phyloP scores from a whole-genome alignment of 2,888 invertebrate genomes.

The Pelosia muscerda region DNA sequence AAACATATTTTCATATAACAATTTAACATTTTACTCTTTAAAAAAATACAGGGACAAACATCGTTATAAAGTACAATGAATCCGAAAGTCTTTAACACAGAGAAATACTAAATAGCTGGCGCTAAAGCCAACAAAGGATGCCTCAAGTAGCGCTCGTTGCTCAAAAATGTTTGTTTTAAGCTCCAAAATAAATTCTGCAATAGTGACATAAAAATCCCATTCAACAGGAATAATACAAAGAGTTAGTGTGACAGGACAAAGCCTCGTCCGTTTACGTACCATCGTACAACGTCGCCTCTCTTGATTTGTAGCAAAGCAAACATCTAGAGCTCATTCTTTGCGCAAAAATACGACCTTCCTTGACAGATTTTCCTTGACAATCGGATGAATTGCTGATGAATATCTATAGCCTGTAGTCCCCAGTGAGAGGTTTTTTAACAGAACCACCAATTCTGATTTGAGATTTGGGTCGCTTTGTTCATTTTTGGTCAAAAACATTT shows the following conservation, averaged over 20 bases:
- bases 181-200: slow-evolving; percentile 48
- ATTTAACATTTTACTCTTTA: slow-evolving; percentile 22
- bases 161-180: slow-evolving; percentile 52
- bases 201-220: slow-evolving; percentile 58
- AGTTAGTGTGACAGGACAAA: slow-evolving; percentile 70
- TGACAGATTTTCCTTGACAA: slow-evolving; percentile 59
- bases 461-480: slow-evolving; percentile 53
- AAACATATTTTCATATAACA: slow-evolving; percentile 3
- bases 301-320: slow-evolving; percentile 73
- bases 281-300: slow-evolving; percentile 58
- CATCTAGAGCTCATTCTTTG: slow-evolving; percentile 60
- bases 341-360: slow-evolving; percentile 57
- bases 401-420: slow-evolving; percentile 43
- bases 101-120: slow-evolving; percentile 31
- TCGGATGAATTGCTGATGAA: slow-evolving; percentile 51
- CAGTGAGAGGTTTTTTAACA: slow-evolving; percentile 34
- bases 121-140: slow-evolving; percentile 31
- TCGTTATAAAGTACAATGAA: slow-evolving; percentile 30
- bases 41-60: slow-evolving; percentile 21
- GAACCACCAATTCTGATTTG: slow-evolving; percentile 50
- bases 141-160: slow-evolving; percentile 17
- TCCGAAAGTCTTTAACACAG: slow-evolving; percentile 16
- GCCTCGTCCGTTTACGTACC: slow-evolving; percentile 57
- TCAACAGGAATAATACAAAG: slow-evolving; percentile 60
- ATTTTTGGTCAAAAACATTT: slow-evolving; percentile 48